Evolutionary conservation across 2,113 vertebrate genomes (phyloP).

Genomic region (Lampris megalopsis): DNA sequence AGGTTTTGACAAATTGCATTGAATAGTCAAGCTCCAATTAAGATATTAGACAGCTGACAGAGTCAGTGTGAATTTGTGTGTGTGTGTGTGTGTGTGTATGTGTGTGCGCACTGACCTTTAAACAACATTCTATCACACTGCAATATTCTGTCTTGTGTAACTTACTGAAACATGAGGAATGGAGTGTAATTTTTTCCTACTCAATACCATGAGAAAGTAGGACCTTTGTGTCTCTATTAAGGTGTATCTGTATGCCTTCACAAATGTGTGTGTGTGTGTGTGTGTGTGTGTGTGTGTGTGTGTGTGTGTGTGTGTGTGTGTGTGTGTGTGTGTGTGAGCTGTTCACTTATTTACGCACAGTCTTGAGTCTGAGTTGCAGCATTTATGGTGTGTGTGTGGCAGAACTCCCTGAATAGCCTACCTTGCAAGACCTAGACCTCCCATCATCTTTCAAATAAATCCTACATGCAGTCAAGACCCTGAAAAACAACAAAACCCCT

Average conservation of each 20-base stretch:
- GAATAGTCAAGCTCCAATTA: conserved; percentile 21
- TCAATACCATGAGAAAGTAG: too few species aligned
- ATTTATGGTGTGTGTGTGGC: too few species aligned
- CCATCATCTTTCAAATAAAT: too few species aligned
- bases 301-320: background rate
- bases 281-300: background rate
- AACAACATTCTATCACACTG: background rate
- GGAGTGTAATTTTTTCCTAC: too few species aligned
- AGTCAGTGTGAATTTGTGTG: background rate
- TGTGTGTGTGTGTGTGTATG: background rate
- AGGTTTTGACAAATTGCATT: conserved; percentile 11
- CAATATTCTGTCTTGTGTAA: too few species aligned
- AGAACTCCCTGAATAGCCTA: too few species aligned
- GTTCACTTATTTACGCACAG: too few species aligned
- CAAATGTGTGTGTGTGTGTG: background rate
- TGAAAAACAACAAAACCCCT: too few species aligned
- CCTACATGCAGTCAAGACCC: too few species aligned
- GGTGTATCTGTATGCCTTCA: background rate
- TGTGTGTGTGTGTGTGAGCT: background rate
- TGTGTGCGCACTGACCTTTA: background rate
- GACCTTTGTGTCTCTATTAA: background rate
- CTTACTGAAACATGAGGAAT: too few species aligned
- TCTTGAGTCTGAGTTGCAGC: too few species aligned
- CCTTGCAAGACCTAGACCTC: too few species aligned
- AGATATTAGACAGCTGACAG: conserved; percentile 12